These are phyloP conservation scores for Naja naja DNA, from an alignment of 2,113 vertebrate species.

Conservation along the genomic window DNA sequence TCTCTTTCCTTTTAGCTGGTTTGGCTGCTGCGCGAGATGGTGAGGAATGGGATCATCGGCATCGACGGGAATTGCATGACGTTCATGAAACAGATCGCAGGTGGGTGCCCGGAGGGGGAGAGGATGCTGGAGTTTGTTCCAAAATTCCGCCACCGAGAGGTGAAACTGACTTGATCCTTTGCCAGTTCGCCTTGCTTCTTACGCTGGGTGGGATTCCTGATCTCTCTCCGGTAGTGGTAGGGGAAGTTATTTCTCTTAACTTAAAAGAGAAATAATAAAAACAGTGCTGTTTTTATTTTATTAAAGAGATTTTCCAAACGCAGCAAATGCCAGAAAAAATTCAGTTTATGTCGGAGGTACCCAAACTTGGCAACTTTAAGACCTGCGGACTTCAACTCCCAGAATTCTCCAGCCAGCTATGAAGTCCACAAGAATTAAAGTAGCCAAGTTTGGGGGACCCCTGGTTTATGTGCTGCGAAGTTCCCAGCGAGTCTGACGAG, in stretches of 20 bases:
- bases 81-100: slow-evolving; percentile 94
- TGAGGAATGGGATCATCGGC: slow-evolving; percentile 89
- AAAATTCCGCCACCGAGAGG: neutral
- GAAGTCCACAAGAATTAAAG: no score
- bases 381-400: no score
- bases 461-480: no score
- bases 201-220: neutral
- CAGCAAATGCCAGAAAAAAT: no score
- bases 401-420: no score
- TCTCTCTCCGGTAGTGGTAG: neutral
- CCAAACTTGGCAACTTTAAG: no score
- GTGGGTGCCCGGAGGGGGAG: slow-evolving; percentile 60
- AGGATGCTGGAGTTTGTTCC: neutral
- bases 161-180: neutral
- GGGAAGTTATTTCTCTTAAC: neutral
- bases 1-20: slow-evolving; percentile 75
- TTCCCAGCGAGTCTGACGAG: no score
- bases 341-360: no score
- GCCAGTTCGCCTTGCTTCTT: neutral
- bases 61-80: slow-evolving; percentile 93
- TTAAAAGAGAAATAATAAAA: no score
- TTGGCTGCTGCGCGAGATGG: slow-evolving; percentile 91
- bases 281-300: no score
- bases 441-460: no score
- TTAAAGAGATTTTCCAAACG: no score